Evolutionary conservation across 2,113 vertebrate genomes (phyloP).

Genomic region (Neolamprologus falcicula): DNA sequence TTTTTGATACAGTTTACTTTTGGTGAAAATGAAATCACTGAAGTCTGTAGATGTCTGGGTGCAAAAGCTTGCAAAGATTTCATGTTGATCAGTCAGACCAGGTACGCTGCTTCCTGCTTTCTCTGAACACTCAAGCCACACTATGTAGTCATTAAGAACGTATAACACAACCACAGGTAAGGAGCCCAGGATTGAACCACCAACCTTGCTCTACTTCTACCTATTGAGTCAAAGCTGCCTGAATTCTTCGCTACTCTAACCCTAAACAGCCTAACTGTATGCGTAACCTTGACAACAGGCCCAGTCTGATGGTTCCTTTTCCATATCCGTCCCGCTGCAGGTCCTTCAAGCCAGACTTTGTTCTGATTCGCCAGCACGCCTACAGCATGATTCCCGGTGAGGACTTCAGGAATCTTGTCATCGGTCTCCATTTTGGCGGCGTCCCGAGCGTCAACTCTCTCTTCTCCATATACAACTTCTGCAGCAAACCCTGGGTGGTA

Average conservation of each 20-base stretch:
- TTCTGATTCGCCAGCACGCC: slow-evolving; percentile 88
- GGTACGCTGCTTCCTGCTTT: not conserved
- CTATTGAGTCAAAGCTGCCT: not conserved
- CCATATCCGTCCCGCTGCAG: slow-evolving; percentile 46
- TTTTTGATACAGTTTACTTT: not conserved
- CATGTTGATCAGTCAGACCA: not conserved
- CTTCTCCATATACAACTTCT: slow-evolving; percentile 96
- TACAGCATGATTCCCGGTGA: slow-evolving; percentile 93
- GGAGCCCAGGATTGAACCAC: rapidly evolving
- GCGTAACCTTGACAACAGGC: not conserved
- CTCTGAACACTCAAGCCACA: not conserved
- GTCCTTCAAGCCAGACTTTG: slow-evolving; percentile 91
- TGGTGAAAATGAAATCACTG: not conserved
- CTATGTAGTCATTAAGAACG: rapidly evolving
- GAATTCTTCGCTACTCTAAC: not conserved
- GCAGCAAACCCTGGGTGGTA: slow-evolving; percentile 99
- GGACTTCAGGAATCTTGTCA: slow-evolving; percentile 89
- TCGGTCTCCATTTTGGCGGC: slow-evolving; percentile 87
- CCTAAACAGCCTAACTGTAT: not conserved
- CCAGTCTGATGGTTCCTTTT: not conserved
- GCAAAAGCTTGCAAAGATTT: not conserved
- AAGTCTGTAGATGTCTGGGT: rapidly evolving
- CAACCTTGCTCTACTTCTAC: not conserved
- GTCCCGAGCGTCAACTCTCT: slow-evolving; percentile 85
- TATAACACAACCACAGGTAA: not conserved